These are phyloP conservation scores for Haliclona indistincta DNA, from an alignment of 37 sponge, comb jelly and placozoan species.

Conservation along the genomic window DNA sequence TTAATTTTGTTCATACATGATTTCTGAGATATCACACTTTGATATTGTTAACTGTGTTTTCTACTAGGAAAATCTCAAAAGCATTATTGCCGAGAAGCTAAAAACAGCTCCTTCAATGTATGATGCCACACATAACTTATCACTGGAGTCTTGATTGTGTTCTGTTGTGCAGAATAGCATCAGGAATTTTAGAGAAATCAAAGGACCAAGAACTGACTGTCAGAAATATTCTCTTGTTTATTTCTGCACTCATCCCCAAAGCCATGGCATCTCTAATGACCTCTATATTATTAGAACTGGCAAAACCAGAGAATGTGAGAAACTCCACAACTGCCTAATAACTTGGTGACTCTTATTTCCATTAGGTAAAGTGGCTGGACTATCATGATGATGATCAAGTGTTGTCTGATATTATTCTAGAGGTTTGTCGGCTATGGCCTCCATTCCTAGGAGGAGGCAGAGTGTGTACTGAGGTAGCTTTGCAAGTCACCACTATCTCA, in stretches of 20 bases:
- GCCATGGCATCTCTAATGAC: conserved; percentile 83
- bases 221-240: conserved; percentile 71
- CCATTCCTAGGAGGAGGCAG: conserved; percentile 87
- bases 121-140: background rate
- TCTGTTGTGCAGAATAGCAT: conserved; percentile 37
- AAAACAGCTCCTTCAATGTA: conserved; percentile 41
- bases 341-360: background rate
- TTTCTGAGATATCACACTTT: background rate
- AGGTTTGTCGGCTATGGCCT: conserved; percentile 84
- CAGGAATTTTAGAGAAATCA: conserved; percentile 1
- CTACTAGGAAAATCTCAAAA: conserved; percentile 24
- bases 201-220: conserved; percentile 26
- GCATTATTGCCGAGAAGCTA: conserved; percentile 29
- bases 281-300: conserved; percentile 70
- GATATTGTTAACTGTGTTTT: background rate
- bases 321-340: background rate
- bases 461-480: conserved; percentile 49
- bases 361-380: background rate
- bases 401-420: conserved; percentile 40
- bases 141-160: background rate
- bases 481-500: background rate
- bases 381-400: background rate
- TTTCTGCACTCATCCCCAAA: conserved; percentile 91
- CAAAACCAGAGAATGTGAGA: conserved; percentile 57
- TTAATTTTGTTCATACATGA: background rate